Percentiles rank a stretch among this genome's conserved stretches.
Evolutionary conservation across 2,113 vertebrate genomes (phyloP).

Genomic region (Pluvialis apricaria): DNA sequence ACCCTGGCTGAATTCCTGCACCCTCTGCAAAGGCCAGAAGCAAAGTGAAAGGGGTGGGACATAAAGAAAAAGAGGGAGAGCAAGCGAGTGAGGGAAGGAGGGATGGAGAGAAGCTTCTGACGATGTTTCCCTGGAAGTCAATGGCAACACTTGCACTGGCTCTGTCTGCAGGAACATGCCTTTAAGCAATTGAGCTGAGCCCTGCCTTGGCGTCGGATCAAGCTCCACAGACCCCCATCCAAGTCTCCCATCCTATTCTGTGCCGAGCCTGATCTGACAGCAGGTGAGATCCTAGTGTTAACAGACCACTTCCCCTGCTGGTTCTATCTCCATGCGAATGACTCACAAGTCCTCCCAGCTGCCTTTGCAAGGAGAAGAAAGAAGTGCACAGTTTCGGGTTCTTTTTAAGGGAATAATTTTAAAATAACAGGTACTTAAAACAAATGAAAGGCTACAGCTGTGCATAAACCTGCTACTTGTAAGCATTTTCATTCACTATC

Average conservation of each 20-base stretch:
- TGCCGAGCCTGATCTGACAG: background rate
- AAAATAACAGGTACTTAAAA: background rate
- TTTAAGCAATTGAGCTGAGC: background rate
- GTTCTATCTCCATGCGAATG: background rate
- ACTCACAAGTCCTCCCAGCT: background rate
- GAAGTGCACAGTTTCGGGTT: background rate
- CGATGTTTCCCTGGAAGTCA: fast-evolving
- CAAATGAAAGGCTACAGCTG: background rate
- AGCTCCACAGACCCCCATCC: background rate
- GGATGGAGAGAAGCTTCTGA: background rate
- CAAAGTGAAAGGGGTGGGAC: background rate
- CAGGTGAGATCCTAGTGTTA: constrained; percentile 4
- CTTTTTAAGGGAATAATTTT: background rate
- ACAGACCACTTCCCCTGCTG: background rate
- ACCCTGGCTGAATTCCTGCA: background rate
- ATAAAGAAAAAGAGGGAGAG: background rate
- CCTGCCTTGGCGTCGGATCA: background rate
- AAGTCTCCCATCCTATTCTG: background rate
- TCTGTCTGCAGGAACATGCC: background rate
- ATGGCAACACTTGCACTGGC: background rate
- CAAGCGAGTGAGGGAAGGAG: background rate
- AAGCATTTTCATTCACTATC: background rate
- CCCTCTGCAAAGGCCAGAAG: background rate
- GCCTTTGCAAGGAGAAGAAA: background rate
- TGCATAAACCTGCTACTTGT: background rate